These are phyloP conservation scores for Unio pictorum DNA, from an alignment of 2,888 invertebrate genomes.

Conservation along the genomic window DNA sequence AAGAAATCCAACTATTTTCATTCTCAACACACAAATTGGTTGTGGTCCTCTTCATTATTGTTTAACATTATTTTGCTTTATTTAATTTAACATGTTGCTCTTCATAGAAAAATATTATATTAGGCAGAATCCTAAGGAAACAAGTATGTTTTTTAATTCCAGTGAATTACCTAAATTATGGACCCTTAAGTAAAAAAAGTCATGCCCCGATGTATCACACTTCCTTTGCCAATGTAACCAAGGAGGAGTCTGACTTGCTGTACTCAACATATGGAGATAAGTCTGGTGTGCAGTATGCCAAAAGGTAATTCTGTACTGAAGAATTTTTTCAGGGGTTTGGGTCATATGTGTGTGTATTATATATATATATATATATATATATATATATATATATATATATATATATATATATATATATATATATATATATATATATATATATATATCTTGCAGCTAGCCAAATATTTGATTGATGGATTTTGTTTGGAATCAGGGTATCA, in stretches of 20 bases:
- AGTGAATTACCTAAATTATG: slow-evolving; percentile 92
- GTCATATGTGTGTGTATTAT: background rate
- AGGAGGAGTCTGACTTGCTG: slow-evolving; percentile 92
- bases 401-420: no score
- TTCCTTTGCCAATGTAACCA: slow-evolving; percentile 92
- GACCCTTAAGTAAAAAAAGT: slow-evolving; percentile 86
- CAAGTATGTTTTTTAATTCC: slow-evolving; percentile 18
- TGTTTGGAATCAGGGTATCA: background rate
- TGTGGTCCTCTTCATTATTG: no score
- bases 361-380: no score
- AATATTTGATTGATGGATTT: background rate
- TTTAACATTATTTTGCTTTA: no score
- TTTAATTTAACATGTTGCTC: no score
- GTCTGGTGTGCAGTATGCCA: slow-evolving; percentile 87
- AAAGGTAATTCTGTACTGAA: slow-evolving; percentile 74
- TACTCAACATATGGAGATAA: slow-evolving; percentile 94
- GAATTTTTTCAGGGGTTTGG: background rate
- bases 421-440: no score
- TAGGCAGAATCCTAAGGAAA: no score
- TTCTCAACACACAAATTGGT: no score
- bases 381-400: no score
- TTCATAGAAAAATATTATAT: no score
- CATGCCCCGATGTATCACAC: slow-evolving; percentile 98
- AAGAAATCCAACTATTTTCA: no score
- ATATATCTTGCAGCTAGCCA: no score